A percentile compares a stretch with the other conserved stretches of the same genome.
Evolutionary conservation across 30 jellyfish, hydroid and myxozoan species (phyloP).

Genomic region (Aurelia coerulea): DNA sequence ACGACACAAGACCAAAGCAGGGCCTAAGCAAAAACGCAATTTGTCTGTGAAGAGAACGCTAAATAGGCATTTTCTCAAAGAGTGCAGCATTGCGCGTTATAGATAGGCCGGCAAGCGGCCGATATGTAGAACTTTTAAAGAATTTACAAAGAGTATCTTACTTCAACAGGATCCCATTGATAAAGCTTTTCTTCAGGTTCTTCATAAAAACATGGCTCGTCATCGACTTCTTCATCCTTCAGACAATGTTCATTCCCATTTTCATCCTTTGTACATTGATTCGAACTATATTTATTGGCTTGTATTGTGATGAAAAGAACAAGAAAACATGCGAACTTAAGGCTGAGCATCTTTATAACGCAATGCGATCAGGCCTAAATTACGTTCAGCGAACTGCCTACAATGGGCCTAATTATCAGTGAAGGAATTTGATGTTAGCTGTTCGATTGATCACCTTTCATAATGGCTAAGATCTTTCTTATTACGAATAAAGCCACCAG

Average conservation of each 20-base stretch:
- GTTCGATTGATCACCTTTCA: background rate
- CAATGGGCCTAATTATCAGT: too few relatives aligned
- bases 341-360: background rate
- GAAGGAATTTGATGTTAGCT: too few relatives aligned
- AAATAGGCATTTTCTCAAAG: too few relatives aligned
- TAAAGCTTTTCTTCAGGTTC: slow-evolving; percentile 65
- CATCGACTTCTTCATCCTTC: slow-evolving; percentile 63
- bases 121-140: too few relatives aligned
- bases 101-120: too few relatives aligned
- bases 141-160: background rate
- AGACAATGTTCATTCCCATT: slow-evolving; percentile 80
- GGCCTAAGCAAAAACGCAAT: too few relatives aligned
- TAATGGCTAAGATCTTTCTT: background rate
- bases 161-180: slow-evolving; percentile 98
- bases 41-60: too few relatives aligned
- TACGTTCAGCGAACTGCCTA: too few relatives aligned
- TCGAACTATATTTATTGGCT: slow-evolving; percentile 21
- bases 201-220: slow-evolving; percentile 71
- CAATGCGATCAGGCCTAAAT: too few relatives aligned
- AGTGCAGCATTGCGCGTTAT: too few relatives aligned
- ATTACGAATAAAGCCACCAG: slow-evolving; percentile 2
- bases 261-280: slow-evolving; percentile 68
- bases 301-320: background rate
- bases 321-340: background rate
- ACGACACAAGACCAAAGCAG: too few relatives aligned